These are phyloP conservation scores for Synanthedon andrenaeformis DNA, from an alignment of 2,888 invertebrate genomes.

Conservation along the genomic window DNA sequence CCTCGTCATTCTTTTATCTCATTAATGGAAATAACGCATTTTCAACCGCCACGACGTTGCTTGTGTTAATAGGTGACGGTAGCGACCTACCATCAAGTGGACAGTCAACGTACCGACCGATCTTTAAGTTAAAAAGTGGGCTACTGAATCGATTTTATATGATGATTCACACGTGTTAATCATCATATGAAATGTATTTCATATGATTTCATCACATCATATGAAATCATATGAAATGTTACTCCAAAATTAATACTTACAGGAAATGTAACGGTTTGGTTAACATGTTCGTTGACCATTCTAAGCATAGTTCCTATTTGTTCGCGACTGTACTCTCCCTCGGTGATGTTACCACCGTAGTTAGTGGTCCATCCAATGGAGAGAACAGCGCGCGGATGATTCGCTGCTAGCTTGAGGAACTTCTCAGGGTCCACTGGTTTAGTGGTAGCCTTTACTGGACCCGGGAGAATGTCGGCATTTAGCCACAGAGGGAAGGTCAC, in stretches of 20 bases:
- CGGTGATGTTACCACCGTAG: slow-evolving; percentile 61
- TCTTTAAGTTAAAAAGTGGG: no score
- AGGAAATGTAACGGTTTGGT: slow-evolving; percentile 84
- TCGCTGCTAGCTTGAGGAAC: slow-evolving; percentile 73
- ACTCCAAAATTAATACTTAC: slow-evolving; percentile 29
- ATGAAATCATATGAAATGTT: no score
- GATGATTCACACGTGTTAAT: no score
- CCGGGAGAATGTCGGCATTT: slow-evolving; percentile 87
- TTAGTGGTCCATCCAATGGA: slow-evolving; percentile 90
- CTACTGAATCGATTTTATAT: no score
- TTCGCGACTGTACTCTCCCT: slow-evolving; percentile 71
- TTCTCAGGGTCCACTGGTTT: slow-evolving; percentile 73
- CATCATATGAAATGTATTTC: no score
- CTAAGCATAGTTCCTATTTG: slow-evolving; percentile 79
- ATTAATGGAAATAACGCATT: no score
- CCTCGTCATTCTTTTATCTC: no score
- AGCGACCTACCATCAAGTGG: no score
- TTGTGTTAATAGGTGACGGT: no score
- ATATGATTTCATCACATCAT: no score
- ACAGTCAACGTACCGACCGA: no score
- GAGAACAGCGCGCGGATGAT: slow-evolving; percentile 74
- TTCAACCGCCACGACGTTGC: no score
- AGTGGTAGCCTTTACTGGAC: slow-evolving; percentile 74
- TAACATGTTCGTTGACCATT: slow-evolving; percentile 61
- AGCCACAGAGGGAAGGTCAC: slow-evolving; percentile 82